Percentiles rank a stretch among this genome's conserved stretches.
Conservation (phyloP, 1,140 invertebrate genomes). For the Steinernema feltiae region DNA sequence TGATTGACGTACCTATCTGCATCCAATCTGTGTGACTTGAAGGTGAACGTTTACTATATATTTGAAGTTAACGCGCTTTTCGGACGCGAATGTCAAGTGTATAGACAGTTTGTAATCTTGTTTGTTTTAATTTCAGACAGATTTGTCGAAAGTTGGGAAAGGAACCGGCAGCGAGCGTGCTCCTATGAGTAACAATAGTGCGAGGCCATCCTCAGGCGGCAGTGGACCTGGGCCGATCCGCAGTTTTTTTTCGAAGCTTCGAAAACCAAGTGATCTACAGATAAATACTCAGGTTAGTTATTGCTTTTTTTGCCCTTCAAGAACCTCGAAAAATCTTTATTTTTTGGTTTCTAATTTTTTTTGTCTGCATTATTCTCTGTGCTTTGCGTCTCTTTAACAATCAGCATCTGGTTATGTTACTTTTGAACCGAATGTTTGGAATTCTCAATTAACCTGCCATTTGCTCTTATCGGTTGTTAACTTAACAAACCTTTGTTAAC, state of each 20-base stretch:
- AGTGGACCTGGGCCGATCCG: conserved; percentile 34
- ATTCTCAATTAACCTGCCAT: no score
- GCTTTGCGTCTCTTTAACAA: no score
- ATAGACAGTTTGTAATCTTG: no score
- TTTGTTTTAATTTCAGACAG: no score
- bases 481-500: not conserved
- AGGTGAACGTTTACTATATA: not conserved
- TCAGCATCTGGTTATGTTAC: no score
- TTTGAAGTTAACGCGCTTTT: not conserved
- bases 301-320: not conserved
- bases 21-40: not conserved
- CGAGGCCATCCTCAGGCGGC: conserved; percentile 1
- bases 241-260: conserved; percentile 38
- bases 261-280: conserved; percentile 36
- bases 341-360: not conserved
- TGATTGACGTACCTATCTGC: not conserved
- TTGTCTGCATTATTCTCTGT: not conserved
- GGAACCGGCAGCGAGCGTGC: no score
- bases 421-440: no score
- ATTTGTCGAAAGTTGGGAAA: no score
- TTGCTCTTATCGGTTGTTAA: no score
- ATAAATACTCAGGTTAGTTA: conserved; percentile 1
- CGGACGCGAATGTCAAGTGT: not conserved
- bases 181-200: conserved; percentile 22
- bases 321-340: not conserved